Base-by-base conservation (phyloP, 2,797 vertebrate genomes). In the Acrocephalus scirpaceus region DNA sequence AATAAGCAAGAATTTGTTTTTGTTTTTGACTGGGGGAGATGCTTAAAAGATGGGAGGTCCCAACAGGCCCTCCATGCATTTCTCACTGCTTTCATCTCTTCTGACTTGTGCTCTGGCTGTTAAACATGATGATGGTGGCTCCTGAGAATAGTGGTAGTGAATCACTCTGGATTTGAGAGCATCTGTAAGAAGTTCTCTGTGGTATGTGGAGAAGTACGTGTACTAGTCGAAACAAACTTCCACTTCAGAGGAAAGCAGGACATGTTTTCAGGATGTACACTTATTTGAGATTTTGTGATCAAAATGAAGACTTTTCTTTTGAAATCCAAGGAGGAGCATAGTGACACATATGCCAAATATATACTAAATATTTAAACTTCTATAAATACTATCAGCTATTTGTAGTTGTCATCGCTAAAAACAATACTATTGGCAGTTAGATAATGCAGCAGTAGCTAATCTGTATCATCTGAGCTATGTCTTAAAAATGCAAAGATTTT, bases 391-490 rank as follows among this genome's bases (percentile, higher is more conserved):
- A 51, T 42, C 64, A 48, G 32, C 51, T 70, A n/a, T 62, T 75
- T 66, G 10, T 11, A 38, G 10, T 57, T 93, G 48, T 58, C 11
- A 61, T 53, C 22, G 5, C 32, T 40, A 62, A 51, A 86, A 94
- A 23, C 11, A 27, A 5, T 56, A 13, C 4, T 38, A 3, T 29
- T 85, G 30, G 27, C 44, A 83, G 32, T 60, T 23, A 53, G 8
- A 4, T 74, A 87, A 77, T 29, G 32, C 16, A 61, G 16, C 7
- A 16, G 13, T 44, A 64, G 25, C 27, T 82, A 42, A 60, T 61
- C 54, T 67, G 9, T 40, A 25, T 73, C 1, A 50, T 36, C 61
- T 2, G 1, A 69, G 3, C 13, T 47, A 5, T 2, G 1, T 44
- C 25, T 72, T 86, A 71, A 29, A 86, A 53, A 78, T 51, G 1